These are phyloP conservation scores for Pocillopora verrucosa DNA, from an alignment of 64 coral and sea anemone species.

Conservation along the genomic window DNA sequence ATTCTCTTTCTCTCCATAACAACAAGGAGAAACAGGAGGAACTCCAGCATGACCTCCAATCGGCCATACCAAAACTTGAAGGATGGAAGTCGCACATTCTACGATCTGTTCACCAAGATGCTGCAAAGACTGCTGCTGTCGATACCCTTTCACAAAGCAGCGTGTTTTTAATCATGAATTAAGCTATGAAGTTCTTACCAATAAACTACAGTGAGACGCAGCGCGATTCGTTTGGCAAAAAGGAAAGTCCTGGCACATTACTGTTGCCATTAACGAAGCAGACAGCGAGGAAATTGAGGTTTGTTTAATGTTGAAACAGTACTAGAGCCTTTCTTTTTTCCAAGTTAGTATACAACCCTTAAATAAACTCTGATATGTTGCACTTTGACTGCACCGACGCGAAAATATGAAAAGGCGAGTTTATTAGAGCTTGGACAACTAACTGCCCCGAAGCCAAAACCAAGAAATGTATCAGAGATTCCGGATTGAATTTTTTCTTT, in stretches of 20 bases:
- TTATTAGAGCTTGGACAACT: too few species aligned
- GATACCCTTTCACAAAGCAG: too few species aligned
- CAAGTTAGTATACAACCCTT: too few species aligned
- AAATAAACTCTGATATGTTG: too few species aligned
- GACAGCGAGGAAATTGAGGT: too few species aligned
- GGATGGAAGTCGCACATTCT: constrained; percentile 26
- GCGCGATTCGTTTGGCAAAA: constrained; percentile 27
- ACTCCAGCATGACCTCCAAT: constrained; percentile 8
- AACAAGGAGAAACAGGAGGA: constrained; percentile 17
- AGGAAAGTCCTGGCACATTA: too few species aligned
- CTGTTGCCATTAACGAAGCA: too few species aligned
- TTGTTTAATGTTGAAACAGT: too few species aligned
- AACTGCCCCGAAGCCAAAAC: too few species aligned
- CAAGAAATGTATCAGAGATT: not conserved
- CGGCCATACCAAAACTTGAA: not conserved
- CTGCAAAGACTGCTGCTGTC: constrained; percentile 15
- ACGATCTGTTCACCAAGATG: constrained; percentile 32
- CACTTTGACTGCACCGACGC: too few species aligned
- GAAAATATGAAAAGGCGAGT: too few species aligned
- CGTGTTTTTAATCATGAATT: constrained; percentile 5
- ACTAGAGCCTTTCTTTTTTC: too few species aligned
- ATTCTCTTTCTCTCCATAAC: not conserved
- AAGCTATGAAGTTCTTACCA: constrained; percentile 27
- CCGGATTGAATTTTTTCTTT: not conserved
- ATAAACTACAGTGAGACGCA: constrained; percentile 24